phyloP scores from a whole-genome alignment of 2,113 vertebrate species.

The Pterocles burchelli region DNA sequence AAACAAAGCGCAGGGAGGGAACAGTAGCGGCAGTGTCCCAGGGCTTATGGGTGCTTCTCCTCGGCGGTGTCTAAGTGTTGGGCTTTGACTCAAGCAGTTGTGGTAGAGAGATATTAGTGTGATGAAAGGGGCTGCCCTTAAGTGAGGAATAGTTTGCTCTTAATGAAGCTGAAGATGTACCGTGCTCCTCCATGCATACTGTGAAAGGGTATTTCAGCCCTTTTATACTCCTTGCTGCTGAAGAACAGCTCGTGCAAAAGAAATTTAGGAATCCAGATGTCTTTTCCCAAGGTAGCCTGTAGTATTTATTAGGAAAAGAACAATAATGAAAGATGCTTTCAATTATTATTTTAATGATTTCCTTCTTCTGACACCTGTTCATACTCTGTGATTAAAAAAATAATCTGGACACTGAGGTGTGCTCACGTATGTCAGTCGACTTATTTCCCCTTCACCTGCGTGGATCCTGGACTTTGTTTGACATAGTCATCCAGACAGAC shows the following conservation, averaged over 20 bases:
- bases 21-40: conserved; percentile 90
- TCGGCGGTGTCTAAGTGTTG: not conserved
- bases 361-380: not conserved
- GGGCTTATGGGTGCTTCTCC: conserved; percentile 74
- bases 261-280: not conserved
- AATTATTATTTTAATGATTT: not conserved
- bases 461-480: not conserved
- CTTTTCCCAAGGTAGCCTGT: not conserved
- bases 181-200: fast-evolving
- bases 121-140: not conserved
- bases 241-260: not conserved
- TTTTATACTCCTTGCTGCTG: not conserved
- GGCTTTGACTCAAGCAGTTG: not conserved
- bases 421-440: not conserved
- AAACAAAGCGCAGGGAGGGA: conserved; percentile 87
- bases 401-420: fast-evolving
- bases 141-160: not conserved
- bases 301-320: not conserved
- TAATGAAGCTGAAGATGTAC: not conserved
- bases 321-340: not conserved
- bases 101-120: not conserved
- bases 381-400: not conserved
- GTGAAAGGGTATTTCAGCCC: not conserved
- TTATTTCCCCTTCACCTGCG: not conserved
- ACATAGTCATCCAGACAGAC: not conserved